These are phyloP conservation scores for Entomobrya multifasciata DNA, from an alignment of 2,888 invertebrate species.

Conservation along the genomic window DNA sequence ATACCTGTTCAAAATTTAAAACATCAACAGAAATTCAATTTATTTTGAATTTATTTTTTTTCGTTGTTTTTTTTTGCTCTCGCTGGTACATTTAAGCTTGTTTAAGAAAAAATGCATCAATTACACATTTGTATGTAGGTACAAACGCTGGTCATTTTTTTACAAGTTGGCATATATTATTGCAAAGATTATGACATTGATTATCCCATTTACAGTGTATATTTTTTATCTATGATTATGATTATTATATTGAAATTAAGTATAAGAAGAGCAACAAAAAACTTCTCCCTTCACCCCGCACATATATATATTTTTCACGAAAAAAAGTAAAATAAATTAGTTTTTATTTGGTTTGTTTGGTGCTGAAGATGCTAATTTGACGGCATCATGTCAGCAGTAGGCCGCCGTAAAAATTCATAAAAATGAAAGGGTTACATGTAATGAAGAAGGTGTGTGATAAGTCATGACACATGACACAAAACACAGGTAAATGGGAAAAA, in stretches of 20 bases:
- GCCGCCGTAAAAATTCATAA: conserved; percentile 9
- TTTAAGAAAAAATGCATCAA: too few relatives aligned
- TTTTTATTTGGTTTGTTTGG: not conserved
- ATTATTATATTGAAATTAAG: not conserved
- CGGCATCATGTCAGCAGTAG: conserved; percentile 18
- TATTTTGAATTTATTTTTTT: not conserved
- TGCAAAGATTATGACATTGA: conserved; percentile 36
- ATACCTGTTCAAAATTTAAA: too few relatives aligned
- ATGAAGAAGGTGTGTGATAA: conserved; percentile 2
- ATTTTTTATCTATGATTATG: not conserved
- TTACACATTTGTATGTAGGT: too few relatives aligned
- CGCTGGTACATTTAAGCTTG: conserved; percentile 24
- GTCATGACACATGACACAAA: too few relatives aligned
- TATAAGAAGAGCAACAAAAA: too few relatives aligned
- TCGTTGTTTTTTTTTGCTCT: conserved; percentile 7
- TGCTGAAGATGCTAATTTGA: conserved; percentile 3
- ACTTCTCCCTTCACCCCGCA: too few relatives aligned
- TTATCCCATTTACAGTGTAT: conserved; percentile 61
- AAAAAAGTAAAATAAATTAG: conserved; percentile 39
- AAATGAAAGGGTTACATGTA: too few relatives aligned
- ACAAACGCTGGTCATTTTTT: too few relatives aligned
- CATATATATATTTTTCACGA: too few relatives aligned
- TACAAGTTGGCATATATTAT: too few relatives aligned
- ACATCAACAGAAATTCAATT: conserved; percentile 22
- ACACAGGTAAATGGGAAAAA: too few relatives aligned